Evolutionary conservation across 2,113 vertebrate species (phyloP).

Genomic region (Sigmodon hispidus): DNA sequence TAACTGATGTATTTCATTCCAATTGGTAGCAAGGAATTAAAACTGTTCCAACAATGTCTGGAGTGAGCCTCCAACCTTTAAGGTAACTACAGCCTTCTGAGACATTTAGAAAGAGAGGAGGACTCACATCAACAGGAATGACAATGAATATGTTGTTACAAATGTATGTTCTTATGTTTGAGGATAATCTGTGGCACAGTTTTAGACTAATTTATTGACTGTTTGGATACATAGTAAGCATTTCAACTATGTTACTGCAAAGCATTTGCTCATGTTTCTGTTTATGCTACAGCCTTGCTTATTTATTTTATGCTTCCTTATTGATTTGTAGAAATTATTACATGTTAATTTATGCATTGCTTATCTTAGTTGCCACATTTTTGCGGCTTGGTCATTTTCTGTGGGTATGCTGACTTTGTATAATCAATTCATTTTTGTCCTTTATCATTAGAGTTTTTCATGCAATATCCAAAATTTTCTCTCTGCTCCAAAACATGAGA

Average conservation of each 20-base stretch:
- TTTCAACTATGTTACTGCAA: neutral
- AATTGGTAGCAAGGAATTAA: neutral
- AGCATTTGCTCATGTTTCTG: neutral
- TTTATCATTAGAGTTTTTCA: neutral
- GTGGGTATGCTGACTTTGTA: slow-evolving; percentile 31
- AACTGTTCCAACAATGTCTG: neutral
- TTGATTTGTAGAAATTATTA: neutral
- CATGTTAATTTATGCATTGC: neutral
- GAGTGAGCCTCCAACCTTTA: neutral
- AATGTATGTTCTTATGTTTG: neutral
- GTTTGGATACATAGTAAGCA: neutral
- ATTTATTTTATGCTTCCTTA: neutral
- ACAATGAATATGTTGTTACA: neutral
- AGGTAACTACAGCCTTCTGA: neutral
- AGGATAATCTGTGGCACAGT: neutral
- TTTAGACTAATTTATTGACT: neutral
- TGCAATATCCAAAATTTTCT: neutral
- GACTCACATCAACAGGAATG: neutral
- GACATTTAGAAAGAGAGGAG: neutral
- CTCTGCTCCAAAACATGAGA: neutral
- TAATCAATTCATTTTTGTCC: neutral
- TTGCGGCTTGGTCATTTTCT: neutral
- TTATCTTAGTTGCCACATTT: neutral
- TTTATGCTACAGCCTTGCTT: neutral
- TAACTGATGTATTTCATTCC: neutral